Conservation (phyloP, 1,140 invertebrate genomes). For the Ceratosolen solmsi region DNA sequence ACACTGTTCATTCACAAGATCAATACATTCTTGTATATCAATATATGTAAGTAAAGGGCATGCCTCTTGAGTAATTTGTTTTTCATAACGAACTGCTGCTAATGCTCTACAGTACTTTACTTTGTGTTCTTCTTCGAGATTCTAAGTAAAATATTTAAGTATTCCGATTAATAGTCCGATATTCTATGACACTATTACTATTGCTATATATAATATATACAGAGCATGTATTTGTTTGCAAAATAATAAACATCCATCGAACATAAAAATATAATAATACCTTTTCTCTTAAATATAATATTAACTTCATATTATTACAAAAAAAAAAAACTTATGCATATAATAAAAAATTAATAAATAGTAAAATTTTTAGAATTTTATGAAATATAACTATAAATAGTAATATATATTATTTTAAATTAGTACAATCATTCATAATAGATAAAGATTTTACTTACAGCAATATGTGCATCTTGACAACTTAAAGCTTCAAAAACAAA, state of each 20-base stretch:
- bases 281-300: too few relatives aligned
- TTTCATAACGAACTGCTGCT: conserved; percentile 72
- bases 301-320: too few relatives aligned
- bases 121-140: conserved; percentile 72
- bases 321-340: too few relatives aligned
- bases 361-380: too few relatives aligned
- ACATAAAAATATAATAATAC: too few relatives aligned
- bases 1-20: conserved; percentile 78
- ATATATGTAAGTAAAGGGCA: conserved; percentile 80
- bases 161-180: background rate
- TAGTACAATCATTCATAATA: too few relatives aligned
- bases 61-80: conserved; percentile 72
- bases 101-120: conserved; percentile 78
- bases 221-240: too few relatives aligned
- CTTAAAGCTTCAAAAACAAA: conserved; percentile 74
- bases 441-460: conserved; percentile 57
- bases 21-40: conserved; percentile 81
- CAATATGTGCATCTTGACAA: conserved; percentile 61
- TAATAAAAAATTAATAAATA: too few relatives aligned
- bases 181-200: too few relatives aligned
- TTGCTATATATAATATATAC: too few relatives aligned
- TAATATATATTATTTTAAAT: background rate
- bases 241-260: too few relatives aligned
- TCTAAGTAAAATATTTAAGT: conserved; percentile 54
- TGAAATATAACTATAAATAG: too few relatives aligned